Evolutionary conservation across 2,113 vertebrate genomes (phyloP).

Genomic region (Daphoenositta chrysoptera): DNA sequence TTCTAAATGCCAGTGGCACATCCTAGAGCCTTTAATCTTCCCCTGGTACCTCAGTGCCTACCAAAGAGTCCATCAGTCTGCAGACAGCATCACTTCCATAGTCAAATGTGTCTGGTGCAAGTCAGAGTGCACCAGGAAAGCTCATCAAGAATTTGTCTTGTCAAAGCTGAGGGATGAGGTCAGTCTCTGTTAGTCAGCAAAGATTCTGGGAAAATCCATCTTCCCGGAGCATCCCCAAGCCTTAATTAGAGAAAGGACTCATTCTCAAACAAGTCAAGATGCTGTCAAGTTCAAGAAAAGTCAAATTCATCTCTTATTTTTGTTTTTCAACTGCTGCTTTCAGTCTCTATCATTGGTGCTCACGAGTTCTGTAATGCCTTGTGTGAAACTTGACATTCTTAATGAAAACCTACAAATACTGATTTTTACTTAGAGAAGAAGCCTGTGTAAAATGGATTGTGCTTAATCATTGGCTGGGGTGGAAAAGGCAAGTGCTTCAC

Average conservation of each 20-base stretch:
- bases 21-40: background rate
- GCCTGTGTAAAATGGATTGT: background rate
- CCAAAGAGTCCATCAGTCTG: background rate
- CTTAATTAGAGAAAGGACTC: background rate
- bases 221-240: background rate
- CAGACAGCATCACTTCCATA: background rate
- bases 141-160: background rate
- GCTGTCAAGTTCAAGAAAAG: background rate
- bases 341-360: background rate
- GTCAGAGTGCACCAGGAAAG: background rate
- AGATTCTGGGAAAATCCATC: background rate
- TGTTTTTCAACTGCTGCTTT: background rate
- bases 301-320: background rate
- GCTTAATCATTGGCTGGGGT: background rate
- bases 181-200: background rate
- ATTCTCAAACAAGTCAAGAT: background rate
- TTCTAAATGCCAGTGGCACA: background rate
- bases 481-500: background rate
- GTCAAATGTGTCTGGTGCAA: background rate
- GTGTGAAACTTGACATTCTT: background rate
- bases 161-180: background rate
- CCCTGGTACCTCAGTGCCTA: background rate
- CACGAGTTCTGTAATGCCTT: fast-evolving
- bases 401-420: background rate
- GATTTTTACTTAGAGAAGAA: background rate